These are phyloP conservation scores for Nasonia giraulti DNA, from an alignment of 1,140 invertebrate genomes.

Conservation along the genomic window DNA sequence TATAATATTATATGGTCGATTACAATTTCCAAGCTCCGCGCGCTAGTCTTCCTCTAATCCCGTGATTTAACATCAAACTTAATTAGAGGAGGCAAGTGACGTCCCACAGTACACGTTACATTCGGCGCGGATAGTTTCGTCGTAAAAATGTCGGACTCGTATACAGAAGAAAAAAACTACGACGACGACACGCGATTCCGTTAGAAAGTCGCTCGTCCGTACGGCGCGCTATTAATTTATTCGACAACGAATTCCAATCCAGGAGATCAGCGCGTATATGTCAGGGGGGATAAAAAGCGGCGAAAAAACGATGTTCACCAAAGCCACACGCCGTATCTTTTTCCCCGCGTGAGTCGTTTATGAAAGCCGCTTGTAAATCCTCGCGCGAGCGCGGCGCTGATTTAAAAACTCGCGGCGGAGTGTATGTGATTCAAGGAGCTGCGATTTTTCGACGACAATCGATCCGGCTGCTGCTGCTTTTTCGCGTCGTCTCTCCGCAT, in stretches of 20 bases:
- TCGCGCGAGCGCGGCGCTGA: neutral
- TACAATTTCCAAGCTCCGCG: conserved; percentile 35
- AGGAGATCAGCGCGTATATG: neutral
- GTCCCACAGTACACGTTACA: conserved; percentile 18
- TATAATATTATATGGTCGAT: conserved; percentile 45
- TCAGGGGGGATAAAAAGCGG: neutral
- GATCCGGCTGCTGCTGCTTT: neutral
- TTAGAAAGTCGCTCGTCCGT: conserved; percentile 3
- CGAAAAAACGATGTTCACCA: neutral
- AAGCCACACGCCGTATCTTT: neutral
- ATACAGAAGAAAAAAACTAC: neutral
- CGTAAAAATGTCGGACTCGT: conserved; percentile 19
- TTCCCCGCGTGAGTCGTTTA: neutral
- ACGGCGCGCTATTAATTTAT: conserved; percentile 26
- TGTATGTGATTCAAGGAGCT: conserved; percentile 7
- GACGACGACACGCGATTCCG: neutral
- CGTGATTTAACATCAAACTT: conserved; percentile 39
- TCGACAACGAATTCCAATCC: conserved; percentile 4
- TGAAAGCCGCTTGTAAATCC: conserved; percentile 17
- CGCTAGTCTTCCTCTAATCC: conserved; percentile 19
- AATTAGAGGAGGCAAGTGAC: conserved; percentile 44
- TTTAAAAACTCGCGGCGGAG: conserved; percentile 28
- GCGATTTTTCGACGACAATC: neutral
- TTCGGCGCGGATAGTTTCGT: neutral
- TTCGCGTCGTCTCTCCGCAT: neutral